Base-by-base conservation (phyloP, 2,113 vertebrate genomes). In the Gorsachius goisagi region DNA sequence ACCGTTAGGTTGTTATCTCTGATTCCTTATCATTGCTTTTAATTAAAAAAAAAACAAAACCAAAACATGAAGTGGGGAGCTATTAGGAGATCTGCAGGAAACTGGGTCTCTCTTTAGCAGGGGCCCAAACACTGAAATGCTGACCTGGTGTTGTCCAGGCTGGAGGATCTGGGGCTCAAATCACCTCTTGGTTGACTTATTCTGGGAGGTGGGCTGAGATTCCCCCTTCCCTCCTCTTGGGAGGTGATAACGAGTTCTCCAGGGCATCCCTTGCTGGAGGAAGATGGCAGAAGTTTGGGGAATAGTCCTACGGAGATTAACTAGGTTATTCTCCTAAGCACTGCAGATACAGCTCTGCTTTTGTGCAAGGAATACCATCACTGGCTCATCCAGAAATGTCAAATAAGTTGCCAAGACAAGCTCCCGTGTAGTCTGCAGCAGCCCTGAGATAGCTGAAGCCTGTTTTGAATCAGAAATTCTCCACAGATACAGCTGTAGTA, bases 201-300 rank as follows among this genome's bases (percentile, higher is more conserved):
- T 58, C 2, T 27, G 69, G 53, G 45, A 52, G 10, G 10, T 18
- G 62, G 27, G 8, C 8, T 41, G 41, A 85, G 41, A 41, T 72
- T 7, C 5, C 5, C 18, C 11, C 33, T 72, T 41, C 9, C 22
- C 2, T 59, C 9, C 19, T 56, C 13, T 15, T 66, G 50, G 45
- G 27, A 66, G 12, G 33, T 9, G 27, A 5, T 1, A 23, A 7
- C 0, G 1, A 66, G 35, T 7, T 92, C 39, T 66, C 16, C 20
- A 9, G 39, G 53, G 12, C 9, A 24, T n/a, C n/a, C 32, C 28
- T 80, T 3, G 4, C 9, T 76, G 63, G 27, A 58, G 56, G 53
- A 72, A 4, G 17, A 26, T 11, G 59, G 39, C 49, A 84, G 55
- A 41, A 86, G 12, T 12, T 20, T 79, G 23, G 52, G 50, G 41